Evolutionary conservation across 2,888 invertebrate genomes (phyloP), one percentile per base, ranked within the genome.

Genomic region (Tiphia femorata): DNA sequence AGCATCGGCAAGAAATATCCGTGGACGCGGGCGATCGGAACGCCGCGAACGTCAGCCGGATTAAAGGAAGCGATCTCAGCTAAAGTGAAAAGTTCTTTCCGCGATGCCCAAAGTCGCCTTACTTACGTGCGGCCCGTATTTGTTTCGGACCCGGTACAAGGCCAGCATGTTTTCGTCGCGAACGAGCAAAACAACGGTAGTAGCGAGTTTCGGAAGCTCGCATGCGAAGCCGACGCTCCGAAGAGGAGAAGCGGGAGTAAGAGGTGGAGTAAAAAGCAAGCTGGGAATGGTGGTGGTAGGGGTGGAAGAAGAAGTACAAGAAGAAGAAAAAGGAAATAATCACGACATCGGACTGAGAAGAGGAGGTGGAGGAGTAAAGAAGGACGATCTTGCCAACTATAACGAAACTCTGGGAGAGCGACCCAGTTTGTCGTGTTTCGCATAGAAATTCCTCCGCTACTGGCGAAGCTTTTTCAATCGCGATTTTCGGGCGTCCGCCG

Each of bases 111-210:
- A n/a, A n/a, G n/a, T n/a, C n/a, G n/a, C 25, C 21, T 16, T 20
- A 16, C 35, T 42, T 41, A n/a, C 4, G 37, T 10, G 40, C 33
- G 56, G 43, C 49, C 54, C 64, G 53, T 67, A 69, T 73, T 69
- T 70, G 67, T 67, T 66, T 67, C 67, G 62, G 51, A 57, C 63
- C 67, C 67, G 61, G 64, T 64, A 71, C 70, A 77, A 75, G 73
- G 68, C 64, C 73, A 71, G 52, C 63, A 60, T 75, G 72, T 77
- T 78, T 78, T 74, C 70, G 67, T 55, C 67, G 55, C 51, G 63
- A 72, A 66, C 59, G 66, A 69, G 62, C 70, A 72, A 75, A 77
- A 78, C 71, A 75, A 65, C 63, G 56, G 54, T n/a, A n/a, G n/a
- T n/a, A n/a, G n/a, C n/a, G n/a, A n/a, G 60, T 62, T 54, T 60